phyloP scores from a whole-genome alignment of 2,797 vertebrate genomes.

The Manis crassicaudata region DNA sequence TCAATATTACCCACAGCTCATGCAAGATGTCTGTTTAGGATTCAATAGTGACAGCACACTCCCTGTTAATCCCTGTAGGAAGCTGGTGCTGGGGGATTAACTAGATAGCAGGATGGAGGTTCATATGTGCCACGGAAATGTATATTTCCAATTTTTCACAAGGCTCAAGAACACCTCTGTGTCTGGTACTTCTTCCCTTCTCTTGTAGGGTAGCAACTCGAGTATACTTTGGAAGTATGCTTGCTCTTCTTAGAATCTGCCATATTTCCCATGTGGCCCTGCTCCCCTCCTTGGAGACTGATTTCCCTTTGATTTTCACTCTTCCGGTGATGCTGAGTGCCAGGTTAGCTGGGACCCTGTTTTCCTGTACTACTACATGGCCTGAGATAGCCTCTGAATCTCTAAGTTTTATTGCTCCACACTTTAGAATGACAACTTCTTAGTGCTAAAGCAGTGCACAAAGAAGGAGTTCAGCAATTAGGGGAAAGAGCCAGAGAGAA shows the following conservation, averaged over 20 bases:
- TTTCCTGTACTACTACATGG: background rate
- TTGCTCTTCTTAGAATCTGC: background rate
- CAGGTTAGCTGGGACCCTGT: background rate
- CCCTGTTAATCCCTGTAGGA: background rate
- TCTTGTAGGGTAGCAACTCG: background rate
- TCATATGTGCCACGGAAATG: background rate
- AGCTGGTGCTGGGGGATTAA: background rate
- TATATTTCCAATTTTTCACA: background rate
- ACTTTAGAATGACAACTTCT: background rate
- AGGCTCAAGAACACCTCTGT: background rate
- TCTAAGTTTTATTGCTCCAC: background rate
- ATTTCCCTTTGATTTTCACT: background rate
- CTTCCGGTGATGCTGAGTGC: background rate
- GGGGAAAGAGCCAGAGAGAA: background rate
- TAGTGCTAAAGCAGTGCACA: background rate
- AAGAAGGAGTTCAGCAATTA: background rate
- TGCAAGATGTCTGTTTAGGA: background rate
- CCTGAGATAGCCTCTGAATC: background rate
- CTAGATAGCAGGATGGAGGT: background rate
- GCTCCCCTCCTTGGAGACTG: background rate
- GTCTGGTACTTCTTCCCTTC: background rate
- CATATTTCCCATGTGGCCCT: background rate
- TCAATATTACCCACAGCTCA: too few relatives aligned
- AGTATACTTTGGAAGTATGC: background rate
- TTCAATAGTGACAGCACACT: background rate